A percentile compares a stretch with the other conserved stretches of the same genome.
These are phyloP conservation scores for Thunnus thynnus DNA, from an alignment of 2,113 vertebrate genomes.

Conservation along the genomic window DNA sequence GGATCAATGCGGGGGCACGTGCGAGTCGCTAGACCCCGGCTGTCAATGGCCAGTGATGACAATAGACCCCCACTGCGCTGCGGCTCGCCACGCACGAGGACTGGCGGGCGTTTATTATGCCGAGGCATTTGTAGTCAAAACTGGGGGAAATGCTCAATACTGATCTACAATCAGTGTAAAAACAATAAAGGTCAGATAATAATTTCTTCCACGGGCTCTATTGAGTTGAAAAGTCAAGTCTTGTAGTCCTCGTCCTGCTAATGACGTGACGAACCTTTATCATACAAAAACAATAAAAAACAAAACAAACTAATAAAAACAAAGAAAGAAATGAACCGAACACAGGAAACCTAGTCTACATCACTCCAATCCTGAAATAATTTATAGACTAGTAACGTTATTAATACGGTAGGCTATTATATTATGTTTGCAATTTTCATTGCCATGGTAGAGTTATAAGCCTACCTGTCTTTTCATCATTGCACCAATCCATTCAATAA, in stretches of 20 bases:
- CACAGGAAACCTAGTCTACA: neutral
- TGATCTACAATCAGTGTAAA: conserved; percentile 11
- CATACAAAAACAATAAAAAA: neutral
- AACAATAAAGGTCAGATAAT: neutral
- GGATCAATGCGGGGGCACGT: conserved; percentile 87
- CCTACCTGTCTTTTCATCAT: conserved; percentile 16
- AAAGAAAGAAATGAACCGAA: neutral
- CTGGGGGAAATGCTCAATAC: conserved; percentile 54
- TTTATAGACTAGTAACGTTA: too few relatives aligned
- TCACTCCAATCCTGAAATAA: too few relatives aligned
- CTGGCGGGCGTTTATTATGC: conserved; percentile 70
- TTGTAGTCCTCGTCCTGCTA: neutral
- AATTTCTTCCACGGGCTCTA: neutral
- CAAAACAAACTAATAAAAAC: neutral
- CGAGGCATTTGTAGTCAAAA: conserved; percentile 60
- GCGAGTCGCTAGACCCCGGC: conserved; percentile 80
- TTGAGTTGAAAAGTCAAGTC: neutral
- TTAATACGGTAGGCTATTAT: neutral
- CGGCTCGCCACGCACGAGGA: conserved; percentile 72
- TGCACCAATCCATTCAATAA: conserved; percentile 42
- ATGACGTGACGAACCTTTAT: neutral
- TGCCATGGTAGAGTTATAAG: neutral
- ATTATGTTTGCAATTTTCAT: neutral
- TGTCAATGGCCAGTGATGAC: conserved; percentile 76
- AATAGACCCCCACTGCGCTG: conserved; percentile 79